Conservation (phyloP, 2,888 invertebrate species). For the Scaptomyza tumidula region DNA sequence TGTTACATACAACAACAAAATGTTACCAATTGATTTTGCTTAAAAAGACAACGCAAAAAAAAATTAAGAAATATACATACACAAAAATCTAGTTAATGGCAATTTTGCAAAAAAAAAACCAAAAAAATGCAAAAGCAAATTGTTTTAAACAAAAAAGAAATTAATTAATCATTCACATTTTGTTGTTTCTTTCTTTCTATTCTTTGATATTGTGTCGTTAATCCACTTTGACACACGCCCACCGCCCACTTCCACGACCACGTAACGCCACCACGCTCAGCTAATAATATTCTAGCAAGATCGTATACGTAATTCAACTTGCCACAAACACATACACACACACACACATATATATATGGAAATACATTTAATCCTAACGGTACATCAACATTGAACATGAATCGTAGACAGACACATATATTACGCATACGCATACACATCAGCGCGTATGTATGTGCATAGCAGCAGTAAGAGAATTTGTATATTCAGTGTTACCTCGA, state of each 20-base stretch:
- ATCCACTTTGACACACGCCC: conserved; percentile 53
- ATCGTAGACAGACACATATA: conserved; percentile 29
- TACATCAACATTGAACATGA: conserved; percentile 39
- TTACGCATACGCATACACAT: conserved; percentile 13
- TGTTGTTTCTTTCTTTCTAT: conserved; percentile 51
- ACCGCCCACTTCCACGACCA: conserved; percentile 44
- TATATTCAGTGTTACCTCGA: conserved; percentile 44
- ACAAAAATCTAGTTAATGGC: conserved; percentile 4
- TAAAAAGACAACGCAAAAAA: not conserved
- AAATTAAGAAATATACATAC: not conserved
- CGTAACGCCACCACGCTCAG: conserved; percentile 55
- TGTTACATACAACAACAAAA: conserved; percentile 9
- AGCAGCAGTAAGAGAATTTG: conserved; percentile 40
- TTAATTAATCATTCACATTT: conserved; percentile 52
- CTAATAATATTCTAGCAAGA: conserved; percentile 43
- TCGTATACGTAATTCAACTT: conserved; percentile 31
- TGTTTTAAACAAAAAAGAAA: conserved; percentile 29
- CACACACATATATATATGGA: not conserved
- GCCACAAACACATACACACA: conserved; percentile 12
- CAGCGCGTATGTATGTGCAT: conserved; percentile 21
- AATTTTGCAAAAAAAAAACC: conserved; percentile 11
- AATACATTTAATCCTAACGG: conserved; percentile 11
- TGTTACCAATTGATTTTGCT: conserved; percentile 14
- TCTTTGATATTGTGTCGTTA: conserved; percentile 56
- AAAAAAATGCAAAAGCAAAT: conserved; percentile 21